phyloP scores from a whole-genome alignment of 2,888 invertebrate genomes.

The Agriopis leucophaearia region DNA sequence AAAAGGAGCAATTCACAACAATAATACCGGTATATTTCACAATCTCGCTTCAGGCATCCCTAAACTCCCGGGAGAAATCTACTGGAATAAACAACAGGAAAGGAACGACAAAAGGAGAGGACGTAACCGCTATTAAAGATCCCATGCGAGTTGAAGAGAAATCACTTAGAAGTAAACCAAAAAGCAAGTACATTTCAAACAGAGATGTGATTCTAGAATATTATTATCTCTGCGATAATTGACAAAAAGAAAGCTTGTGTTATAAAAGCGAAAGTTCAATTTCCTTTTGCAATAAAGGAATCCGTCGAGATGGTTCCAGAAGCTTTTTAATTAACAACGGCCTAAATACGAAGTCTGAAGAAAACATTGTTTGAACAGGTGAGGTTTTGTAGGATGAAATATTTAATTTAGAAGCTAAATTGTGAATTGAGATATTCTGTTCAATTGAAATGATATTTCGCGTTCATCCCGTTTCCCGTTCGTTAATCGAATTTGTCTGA shows the following conservation, averaged over 20 bases:
- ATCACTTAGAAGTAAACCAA: slow-evolving; percentile 8
- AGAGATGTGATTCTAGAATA: not conserved
- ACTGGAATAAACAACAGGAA: slow-evolving; percentile 35
- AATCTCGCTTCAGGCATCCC: slow-evolving; percentile 41
- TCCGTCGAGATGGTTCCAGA: slow-evolving; percentile 25
- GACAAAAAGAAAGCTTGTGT: slow-evolving; percentile 29
- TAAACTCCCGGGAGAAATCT: slow-evolving; percentile 54
- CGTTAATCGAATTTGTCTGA: slow-evolving; percentile 30
- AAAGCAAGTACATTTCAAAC: slow-evolving; percentile 1
- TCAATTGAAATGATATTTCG: slow-evolving; percentile 34
- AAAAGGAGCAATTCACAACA: slow-evolving; percentile 43
- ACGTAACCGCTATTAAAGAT: slow-evolving; percentile 24
- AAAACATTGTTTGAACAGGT: slow-evolving; percentile 49
- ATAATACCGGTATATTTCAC: slow-evolving; percentile 47
- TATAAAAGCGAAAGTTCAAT: slow-evolving; percentile 41
- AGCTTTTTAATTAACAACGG: slow-evolving; percentile 53
- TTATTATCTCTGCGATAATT: slow-evolving; percentile 8
- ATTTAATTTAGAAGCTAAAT: slow-evolving; percentile 30
- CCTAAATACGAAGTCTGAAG: slow-evolving; percentile 49
- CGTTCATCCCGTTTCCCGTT: too few species aligned
- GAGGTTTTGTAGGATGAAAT: slow-evolving; percentile 38
- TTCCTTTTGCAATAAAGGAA: slow-evolving; percentile 33
- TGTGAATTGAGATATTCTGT: slow-evolving; percentile 17
- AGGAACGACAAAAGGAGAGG: slow-evolving; percentile 10
- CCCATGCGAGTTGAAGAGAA: slow-evolving; percentile 14